phyloP scores from a whole-genome alignment of 2,888 invertebrate species.

The Andrena camellia region DNA sequence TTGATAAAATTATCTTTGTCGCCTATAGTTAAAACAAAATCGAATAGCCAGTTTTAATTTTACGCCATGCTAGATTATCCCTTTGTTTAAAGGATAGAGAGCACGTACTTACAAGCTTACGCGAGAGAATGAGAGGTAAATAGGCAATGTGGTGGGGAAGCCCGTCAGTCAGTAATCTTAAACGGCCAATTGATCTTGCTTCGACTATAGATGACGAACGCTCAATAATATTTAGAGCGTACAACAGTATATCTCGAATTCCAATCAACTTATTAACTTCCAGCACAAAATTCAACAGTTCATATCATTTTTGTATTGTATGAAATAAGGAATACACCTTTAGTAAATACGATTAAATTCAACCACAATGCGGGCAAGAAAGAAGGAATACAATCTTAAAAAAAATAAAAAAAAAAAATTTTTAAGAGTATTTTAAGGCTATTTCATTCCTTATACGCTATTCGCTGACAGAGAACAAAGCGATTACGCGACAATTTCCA shows the following conservation, averaged over 20 bases:
- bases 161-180: neutral
- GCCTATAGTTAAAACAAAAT: neutral
- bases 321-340: conserved; percentile 11
- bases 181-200: neutral
- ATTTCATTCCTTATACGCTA: neutral
- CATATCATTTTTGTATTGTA: neutral
- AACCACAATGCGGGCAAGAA: neutral
- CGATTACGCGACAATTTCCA: neutral
- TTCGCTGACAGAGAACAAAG: conserved; percentile 22
- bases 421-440: neutral
- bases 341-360: neutral
- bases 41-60: neutral
- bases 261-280: neutral
- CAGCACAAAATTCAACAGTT: conserved; percentile 12
- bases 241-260: neutral
- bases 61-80: neutral
- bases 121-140: neutral
- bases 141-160: neutral
- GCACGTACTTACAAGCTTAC: neutral
- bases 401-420: neutral
- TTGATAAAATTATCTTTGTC: conserved; percentile 1
- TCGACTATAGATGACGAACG: neutral
- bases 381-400: conserved; percentile 16
- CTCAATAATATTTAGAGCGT: conserved; percentile 26
- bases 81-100: neutral